phyloP scores from a whole-genome alignment of 23 tunicate species.

The Ciona savignyi region DNA sequence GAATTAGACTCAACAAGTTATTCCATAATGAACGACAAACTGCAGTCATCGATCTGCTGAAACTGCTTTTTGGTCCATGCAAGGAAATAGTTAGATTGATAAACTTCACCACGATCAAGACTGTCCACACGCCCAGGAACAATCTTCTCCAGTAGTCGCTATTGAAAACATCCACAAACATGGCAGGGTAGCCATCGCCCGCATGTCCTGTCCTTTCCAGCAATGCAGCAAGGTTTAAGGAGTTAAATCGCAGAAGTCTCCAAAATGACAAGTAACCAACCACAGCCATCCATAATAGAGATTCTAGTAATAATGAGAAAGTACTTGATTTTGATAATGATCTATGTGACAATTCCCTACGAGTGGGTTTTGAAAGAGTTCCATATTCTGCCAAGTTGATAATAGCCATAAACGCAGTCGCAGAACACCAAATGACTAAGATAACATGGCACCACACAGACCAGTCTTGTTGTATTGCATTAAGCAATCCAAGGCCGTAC shows the following conservation, averaged over 20 bases:
- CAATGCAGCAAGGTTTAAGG: conserved; percentile 1
- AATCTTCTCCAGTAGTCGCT: conserved; percentile 2
- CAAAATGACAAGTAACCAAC: conserved; percentile 16
- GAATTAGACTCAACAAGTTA: not conserved
- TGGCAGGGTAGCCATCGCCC: not conserved
- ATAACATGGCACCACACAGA: conserved; percentile 6
- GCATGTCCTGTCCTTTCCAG: conserved; percentile 23
- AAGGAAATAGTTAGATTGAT: conserved; percentile 11
- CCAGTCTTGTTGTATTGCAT: not conserved
- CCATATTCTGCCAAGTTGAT: not conserved
- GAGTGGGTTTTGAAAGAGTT: not conserved
- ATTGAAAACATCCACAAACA: conserved; percentile 3
- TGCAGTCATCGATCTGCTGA: conserved; percentile 8
- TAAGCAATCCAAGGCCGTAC: not conserved
- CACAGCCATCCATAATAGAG: conserved; percentile 15
- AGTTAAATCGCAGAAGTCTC: conserved; percentile 1
- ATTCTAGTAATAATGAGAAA: conserved; percentile 1
- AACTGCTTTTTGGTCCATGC: conserved; percentile 26
- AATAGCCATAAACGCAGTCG: conserved; percentile 1
- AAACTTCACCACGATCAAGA: conserved; percentile 11
- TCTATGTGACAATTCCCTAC: conserved; percentile 6
- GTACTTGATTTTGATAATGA: not conserved
- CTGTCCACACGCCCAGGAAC: conserved; percentile 24
- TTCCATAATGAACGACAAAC: not conserved
- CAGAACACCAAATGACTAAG: conserved; percentile 13